phyloP scores from a whole-genome alignment of 1,140 invertebrate species.

The Acromyrmex heyeri region DNA sequence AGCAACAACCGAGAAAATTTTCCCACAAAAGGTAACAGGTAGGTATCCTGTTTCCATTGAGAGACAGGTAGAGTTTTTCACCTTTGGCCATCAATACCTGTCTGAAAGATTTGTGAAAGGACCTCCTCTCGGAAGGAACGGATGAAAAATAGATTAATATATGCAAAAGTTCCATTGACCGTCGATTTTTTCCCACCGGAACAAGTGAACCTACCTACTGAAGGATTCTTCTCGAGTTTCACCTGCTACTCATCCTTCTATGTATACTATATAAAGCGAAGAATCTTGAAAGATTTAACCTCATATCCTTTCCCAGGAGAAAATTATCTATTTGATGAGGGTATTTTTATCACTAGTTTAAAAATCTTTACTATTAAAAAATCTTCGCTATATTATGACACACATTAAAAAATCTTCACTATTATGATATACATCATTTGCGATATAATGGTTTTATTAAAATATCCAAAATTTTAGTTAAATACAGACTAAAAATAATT shows the following conservation, averaged over 20 bases:
- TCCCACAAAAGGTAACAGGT: slow-evolving; percentile 84
- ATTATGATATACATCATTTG: not conserved
- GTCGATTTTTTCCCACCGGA: slow-evolving; percentile 81
- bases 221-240: slow-evolving; percentile 70
- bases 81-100: slow-evolving; percentile 68
- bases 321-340: slow-evolving; percentile 4
- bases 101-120: slow-evolving; percentile 70
- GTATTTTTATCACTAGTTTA: not conserved
- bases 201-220: slow-evolving; percentile 76
- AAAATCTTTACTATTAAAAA: not conserved
- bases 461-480: too few species aligned
- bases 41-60: slow-evolving; percentile 84
- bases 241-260: slow-evolving; percentile 77
- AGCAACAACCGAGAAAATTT: slow-evolving; percentile 78
- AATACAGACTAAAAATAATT: too few species aligned
- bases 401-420: not conserved
- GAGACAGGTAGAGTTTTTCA: slow-evolving; percentile 81
- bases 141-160: slow-evolving; percentile 84
- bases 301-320: slow-evolving; percentile 57
- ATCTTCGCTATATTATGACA: not conserved
- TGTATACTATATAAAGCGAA: slow-evolving; percentile 4
- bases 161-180: slow-evolving; percentile 81
- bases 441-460: not conserved
- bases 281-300: slow-evolving; percentile 47
- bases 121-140: slow-evolving; percentile 70